Percentiles rank a stretch among this genome's conserved stretches.
Conservation (phyloP, 2,113 vertebrate species). For the Hirundichthys speculiger region DNA sequence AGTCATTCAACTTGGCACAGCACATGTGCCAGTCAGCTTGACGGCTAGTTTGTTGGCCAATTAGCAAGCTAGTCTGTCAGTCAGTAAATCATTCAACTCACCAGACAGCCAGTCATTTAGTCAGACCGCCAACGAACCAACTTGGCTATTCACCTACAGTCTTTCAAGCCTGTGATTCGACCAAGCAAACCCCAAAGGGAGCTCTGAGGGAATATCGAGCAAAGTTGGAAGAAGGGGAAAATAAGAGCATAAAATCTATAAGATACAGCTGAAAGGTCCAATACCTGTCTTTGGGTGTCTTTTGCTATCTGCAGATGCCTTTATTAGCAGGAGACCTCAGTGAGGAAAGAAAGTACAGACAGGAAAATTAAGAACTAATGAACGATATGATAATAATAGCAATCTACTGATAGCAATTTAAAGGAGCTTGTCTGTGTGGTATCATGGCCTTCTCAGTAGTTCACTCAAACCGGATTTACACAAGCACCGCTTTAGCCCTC, state of each 20-base stretch:
- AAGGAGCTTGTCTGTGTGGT: neutral
- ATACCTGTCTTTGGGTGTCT: slow-evolving; percentile 46
- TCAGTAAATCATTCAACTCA: slow-evolving; percentile 45
- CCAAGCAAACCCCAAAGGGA: slow-evolving; percentile 21
- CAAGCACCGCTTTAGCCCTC: slow-evolving; percentile 16
- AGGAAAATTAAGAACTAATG: slow-evolving; percentile 1
- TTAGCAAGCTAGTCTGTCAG: slow-evolving; percentile 26
- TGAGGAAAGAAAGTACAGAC: slow-evolving; percentile 1
- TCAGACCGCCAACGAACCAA: slow-evolving; percentile 31
- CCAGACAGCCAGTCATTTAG: slow-evolving; percentile 39
- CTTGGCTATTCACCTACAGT: slow-evolving; percentile 29
- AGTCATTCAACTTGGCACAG: too few relatives aligned
- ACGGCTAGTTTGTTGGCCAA: slow-evolving; percentile 34
- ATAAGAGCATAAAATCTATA: slow-evolving; percentile 61
- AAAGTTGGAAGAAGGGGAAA: slow-evolving; percentile 36
- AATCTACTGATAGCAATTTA: slow-evolving; percentile 11
- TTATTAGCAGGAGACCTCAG: slow-evolving; percentile 28
- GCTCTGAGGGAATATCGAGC: slow-evolving; percentile 44
- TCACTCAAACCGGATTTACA: slow-evolving; percentile 7
- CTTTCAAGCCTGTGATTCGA: slow-evolving; percentile 49
- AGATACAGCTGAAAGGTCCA: slow-evolving; percentile 41
- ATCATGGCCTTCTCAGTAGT: slow-evolving; percentile 3
- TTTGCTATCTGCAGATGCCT: slow-evolving; percentile 44
- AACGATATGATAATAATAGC: slow-evolving; percentile 2
- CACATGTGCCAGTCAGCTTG: slow-evolving; percentile 1